Conservation (phyloP, 2,797 vertebrate genomes). For the Halcyon smyrnensis region DNA sequence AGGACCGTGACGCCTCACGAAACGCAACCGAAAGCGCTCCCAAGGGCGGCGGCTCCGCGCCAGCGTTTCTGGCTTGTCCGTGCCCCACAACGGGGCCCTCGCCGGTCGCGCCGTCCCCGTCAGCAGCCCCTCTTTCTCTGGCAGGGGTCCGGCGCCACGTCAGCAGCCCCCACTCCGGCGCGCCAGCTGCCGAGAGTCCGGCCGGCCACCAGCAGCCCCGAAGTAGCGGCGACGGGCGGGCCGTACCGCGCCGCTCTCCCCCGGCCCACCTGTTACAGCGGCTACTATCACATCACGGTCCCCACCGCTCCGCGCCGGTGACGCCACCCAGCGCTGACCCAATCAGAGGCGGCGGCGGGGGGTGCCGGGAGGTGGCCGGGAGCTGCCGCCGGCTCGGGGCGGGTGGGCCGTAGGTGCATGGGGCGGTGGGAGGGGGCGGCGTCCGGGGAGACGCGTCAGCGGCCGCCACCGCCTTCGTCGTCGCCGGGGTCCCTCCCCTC, state of each 20-base stretch:
- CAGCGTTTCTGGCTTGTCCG: neutral
- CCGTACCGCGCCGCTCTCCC: no score
- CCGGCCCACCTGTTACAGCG: neutral
- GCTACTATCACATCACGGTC: conserved; percentile 10
- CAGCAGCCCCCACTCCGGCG: neutral
- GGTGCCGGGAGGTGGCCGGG: neutral
- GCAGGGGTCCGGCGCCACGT: neutral
- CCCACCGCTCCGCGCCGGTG: neutral
- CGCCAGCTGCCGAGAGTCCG: neutral
- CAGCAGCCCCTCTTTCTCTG: no score
- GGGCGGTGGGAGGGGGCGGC: neutral
- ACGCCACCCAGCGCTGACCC: neutral
- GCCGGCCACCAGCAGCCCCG: no score
- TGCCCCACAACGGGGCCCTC: neutral
- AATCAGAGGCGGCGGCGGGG: neutral
- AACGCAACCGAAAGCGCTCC: rapidly evolving
- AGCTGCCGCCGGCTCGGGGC: neutral
- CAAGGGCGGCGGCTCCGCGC: rapidly evolving
- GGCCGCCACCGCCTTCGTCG: neutral
- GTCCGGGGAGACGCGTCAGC: neutral
- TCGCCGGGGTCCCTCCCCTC: neutral
- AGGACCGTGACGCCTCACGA: rapidly evolving
- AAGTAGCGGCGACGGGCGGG: no score
- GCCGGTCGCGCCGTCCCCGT: no score
- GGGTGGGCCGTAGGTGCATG: neutral